phyloP scores from a whole-genome alignment of 1,140 invertebrate genomes.

The Drosophila quadrilineata region DNA sequence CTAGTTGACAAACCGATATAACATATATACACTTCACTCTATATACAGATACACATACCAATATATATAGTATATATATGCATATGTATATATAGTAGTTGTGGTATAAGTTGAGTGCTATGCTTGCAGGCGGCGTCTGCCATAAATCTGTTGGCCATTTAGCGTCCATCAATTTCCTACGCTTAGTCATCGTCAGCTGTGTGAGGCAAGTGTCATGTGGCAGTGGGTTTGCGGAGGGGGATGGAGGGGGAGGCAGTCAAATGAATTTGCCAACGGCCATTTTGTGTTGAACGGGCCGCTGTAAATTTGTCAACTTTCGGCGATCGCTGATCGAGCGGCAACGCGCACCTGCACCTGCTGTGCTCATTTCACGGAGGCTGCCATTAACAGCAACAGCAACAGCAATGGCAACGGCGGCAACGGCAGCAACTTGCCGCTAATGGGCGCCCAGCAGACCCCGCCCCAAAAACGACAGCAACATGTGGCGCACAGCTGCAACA shows the following conservation, averaged over 20 bases:
- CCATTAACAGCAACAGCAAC: conserved; percentile 37
- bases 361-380: conserved; percentile 69
- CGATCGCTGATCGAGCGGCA: conserved; percentile 18
- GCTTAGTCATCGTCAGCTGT: conserved; percentile 43
- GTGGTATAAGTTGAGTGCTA: conserved; percentile 17
- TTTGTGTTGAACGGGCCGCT: conserved; percentile 52
- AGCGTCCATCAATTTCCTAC: conserved; percentile 70
- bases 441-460: conserved; percentile 64
- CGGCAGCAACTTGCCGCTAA: conserved; percentile 47
- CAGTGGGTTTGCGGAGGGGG: conserved; percentile 6
- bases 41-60: neutral
- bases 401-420: conserved; percentile 30
- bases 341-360: conserved; percentile 71
- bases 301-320: conserved; percentile 76
- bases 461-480: conserved; percentile 53
- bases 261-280: conserved; percentile 72
- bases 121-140: conserved; percentile 48
- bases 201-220: neutral
- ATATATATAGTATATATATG: conserved; percentile 6
- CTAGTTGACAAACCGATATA: conserved; percentile 62
- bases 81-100: neutral
- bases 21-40: conserved; percentile 16
- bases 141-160: conserved; percentile 75
- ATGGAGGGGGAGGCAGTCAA: conserved; percentile 37
- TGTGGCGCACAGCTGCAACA: conserved; percentile 77